Evolutionary conservation across 2,113 vertebrate species (phyloP), one percentile per base, ranked within the genome.

Genomic region (Oreotrochilus melanogaster): DNA sequence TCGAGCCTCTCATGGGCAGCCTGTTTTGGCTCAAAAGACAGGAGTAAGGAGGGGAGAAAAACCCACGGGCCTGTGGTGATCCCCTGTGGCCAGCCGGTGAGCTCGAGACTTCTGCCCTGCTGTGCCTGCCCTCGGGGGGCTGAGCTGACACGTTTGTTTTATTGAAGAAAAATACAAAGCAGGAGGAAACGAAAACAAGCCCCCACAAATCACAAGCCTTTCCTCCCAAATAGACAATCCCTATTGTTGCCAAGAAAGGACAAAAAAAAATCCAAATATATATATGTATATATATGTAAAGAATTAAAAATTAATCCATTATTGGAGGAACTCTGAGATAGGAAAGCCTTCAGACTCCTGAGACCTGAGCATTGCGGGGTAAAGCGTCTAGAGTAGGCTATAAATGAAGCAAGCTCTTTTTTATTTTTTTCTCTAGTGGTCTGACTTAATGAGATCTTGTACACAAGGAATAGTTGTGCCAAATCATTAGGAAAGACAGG

Each of bases 321-420:
- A 13, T 16, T 71, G 18, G 18, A 37, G 18, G 10, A 70, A 7
- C 23, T 54, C 1, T 0, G 4, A 76, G 5, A n/a, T 31, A 51
- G 14, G 27, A 84, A 75, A 0, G 8, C 21, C 31, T 86, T 56
- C 30, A n/a, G 30, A 64, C 18, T 51, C 35, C 48, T 14, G 35
- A 35, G 27, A 71, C 54, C 23, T 39, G 30, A 18, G 25, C 23
- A 28, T 2, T 64, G 65, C 3, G 2, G 12, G 11, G 14, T 67
- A 81, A 74, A 81, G 10, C 1, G 2, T 27, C 33, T 56, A 62
- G 71, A 86, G 51, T 2, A 33, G 3, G 0, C 9, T 22, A 7
- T 3, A 42, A 5, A 21, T 27, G 21, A 65, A 76, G 27, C 18
- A 61, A 51, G 33, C 8, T 27, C 4, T 51, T 25, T 51, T 16